Evolutionary conservation across 2,888 invertebrate species (phyloP), one percentile per base, ranked within the genome.

Genomic region (Xanthorhoe spadicearia): DNA sequence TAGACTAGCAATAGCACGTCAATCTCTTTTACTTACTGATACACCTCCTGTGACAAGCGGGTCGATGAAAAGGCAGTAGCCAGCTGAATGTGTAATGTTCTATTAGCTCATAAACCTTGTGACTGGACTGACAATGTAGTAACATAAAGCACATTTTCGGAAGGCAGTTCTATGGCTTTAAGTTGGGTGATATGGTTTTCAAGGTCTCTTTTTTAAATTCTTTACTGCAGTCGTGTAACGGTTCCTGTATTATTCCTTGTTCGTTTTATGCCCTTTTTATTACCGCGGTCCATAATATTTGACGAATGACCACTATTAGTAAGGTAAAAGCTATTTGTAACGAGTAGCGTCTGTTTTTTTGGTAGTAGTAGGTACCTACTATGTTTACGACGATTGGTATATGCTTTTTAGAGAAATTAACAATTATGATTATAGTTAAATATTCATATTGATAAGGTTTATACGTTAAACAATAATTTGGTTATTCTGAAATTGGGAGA

Each of bases 81-180:
- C 68, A 78, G 74, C 79, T 85, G 90, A 88, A 90, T 90, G 83
- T 86, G 84, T 89, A 87, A 89, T 88, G 81, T 79, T 73, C 76
- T 86, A 86, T 87, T 85, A 86, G 82, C 82, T 83, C 81, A 83
- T 81, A 78, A 73, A 71, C 74, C 73, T 80, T 75, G 73, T 77
- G 81, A 51, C 53, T 61, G 15, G 75, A 76, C 74, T 76, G 50
- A 72, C 70, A 72, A 75, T 68, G 61, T 66, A 68, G 70, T 71
- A 69, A 70, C 66, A 57, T 61, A 53, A 70, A 66, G 64, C 64
- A 62, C 64, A 63, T 66, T 70, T 69, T 71, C 61, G 60, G 70
- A 57, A 70, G 73, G 70, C 68, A 71, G 74, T 74, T 72, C 72
- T 70, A 69, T 58, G 70, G 64, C 67, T 69, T 66, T 17, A 7